Base-by-base conservation (phyloP, 2,797 vertebrate genomes). In the Sorex maritimensis region DNA sequence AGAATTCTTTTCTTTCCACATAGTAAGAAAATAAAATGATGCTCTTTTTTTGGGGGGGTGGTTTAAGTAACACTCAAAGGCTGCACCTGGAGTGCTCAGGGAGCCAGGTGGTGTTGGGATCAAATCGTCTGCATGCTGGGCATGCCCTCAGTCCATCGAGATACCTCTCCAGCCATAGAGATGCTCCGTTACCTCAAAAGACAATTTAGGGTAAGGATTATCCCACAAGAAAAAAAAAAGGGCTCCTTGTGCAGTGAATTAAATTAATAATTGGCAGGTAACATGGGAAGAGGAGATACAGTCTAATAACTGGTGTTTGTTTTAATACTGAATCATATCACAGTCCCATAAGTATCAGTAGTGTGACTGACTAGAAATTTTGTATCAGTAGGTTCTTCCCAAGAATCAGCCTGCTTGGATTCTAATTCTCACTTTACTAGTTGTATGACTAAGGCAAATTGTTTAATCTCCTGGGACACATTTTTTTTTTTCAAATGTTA, bases 401-500 rank as follows among this genome's bases (percentile, higher is more conserved):
- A 41, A 84, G 14, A 61, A 24, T 58, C 55, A 74, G 19, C 28
- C 6, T 52, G 34, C 38, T 82, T 77, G 75, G n/a, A 26, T 52
- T 73, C 34, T 21, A 72, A 72, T 26, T 58, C 41, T 74, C 5
- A 52, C 61, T 91, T 65, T 52, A n/a, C 11, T 9, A 68, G 46
- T 11, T 81, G 2, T 44, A 9, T 68, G 74, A 69, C 38, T 9
- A n/a, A 28, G 72, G 34, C 10, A 58, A 55, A 6, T 7, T n/a
- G 34, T 13, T 78, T 4, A 34, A 30, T 41, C 67, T 92, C 63
- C 87, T 61, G 67, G 34, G 41, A 65, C 21, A 87, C 61, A 55
- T 19, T 82, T 63, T 34, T 34, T 34, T 34, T 94, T 88, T 30
- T 86, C 55, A 78, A 15, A 68, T 67, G 63, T 30, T 58, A 89